These are phyloP conservation scores for Circaetus cinerascens DNA, from an alignment of 2,113 vertebrate genomes.

Conservation along the genomic window DNA sequence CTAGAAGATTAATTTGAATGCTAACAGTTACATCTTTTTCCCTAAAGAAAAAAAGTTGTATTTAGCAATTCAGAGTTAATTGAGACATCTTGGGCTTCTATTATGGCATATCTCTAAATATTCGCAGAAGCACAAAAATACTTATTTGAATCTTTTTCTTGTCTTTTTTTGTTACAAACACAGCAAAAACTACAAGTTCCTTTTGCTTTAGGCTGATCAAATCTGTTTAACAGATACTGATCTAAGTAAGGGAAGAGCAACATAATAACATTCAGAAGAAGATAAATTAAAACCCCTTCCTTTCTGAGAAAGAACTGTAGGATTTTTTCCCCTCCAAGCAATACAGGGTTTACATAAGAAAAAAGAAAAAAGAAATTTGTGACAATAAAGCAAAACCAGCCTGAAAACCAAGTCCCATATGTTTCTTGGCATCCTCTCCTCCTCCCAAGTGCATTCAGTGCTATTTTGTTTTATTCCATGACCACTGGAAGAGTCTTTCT, in stretches of 20 bases:
- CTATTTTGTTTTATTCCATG: not conserved
- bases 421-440: not conserved
- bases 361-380: not conserved
- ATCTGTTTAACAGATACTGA: constrained; percentile 44
- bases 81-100: not conserved
- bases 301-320: not conserved
- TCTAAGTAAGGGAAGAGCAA: constrained; percentile 14
- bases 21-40: not conserved
- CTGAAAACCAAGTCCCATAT: not conserved
- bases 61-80: not conserved
- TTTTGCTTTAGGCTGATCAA: constrained; percentile 1
- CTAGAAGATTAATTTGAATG: not conserved
- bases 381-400: not conserved
- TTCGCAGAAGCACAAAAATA: not conserved
- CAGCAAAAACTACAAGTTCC: not conserved
- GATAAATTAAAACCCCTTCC: constrained; percentile 13
- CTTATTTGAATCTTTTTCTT: not conserved
- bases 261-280: constrained; percentile 12
- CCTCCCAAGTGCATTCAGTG: not conserved
- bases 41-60: not conserved
- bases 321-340: not conserved
- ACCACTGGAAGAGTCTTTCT: not conserved
- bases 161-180: not conserved
- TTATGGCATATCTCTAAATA: not conserved
- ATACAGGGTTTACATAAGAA: not conserved